phyloP scores from a whole-genome alignment of 2,113 vertebrate genomes.

The Erythrocercus mccallii region DNA sequence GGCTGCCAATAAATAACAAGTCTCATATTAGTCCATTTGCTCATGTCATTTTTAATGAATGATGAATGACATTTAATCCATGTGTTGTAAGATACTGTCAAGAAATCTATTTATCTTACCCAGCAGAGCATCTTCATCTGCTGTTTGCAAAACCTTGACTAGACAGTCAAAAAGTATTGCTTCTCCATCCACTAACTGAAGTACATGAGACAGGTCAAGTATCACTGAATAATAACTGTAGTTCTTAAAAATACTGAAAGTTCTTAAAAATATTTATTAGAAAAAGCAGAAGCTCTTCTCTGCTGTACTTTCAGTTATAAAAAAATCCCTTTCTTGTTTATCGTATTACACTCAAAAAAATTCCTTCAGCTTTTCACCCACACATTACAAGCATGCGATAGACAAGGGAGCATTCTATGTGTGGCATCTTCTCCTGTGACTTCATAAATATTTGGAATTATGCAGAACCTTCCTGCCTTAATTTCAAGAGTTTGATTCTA shows the following conservation, averaged over 20 bases:
- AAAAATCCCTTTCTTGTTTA: not conserved
- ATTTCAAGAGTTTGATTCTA: conserved; percentile 4
- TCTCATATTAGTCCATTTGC: not conserved
- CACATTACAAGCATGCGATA: not conserved
- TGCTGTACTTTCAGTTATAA: not conserved
- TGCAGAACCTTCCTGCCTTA: not conserved
- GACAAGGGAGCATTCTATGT: not conserved
- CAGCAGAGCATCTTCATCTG: not conserved
- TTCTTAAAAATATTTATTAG: not conserved
- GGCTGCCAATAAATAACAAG: not conserved
- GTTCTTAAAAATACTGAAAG: not conserved
- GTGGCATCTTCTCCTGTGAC: not conserved
- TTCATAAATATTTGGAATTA: not conserved
- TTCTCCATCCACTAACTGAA: not conserved
- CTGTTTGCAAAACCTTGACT: not conserved
- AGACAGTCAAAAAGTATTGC: not conserved
- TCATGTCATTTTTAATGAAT: not conserved
- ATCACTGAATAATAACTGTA: not conserved
- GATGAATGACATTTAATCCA: not conserved
- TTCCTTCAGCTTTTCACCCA: not conserved
- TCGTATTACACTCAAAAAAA: not conserved
- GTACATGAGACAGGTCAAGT: not conserved
- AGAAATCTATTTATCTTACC: not conserved
- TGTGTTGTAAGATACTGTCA: not conserved
- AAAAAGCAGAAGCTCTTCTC: not conserved